These are phyloP conservation scores for Sycophila sp. DNA, from an alignment of 1,140 invertebrate species.

Conservation along the genomic window DNA sequence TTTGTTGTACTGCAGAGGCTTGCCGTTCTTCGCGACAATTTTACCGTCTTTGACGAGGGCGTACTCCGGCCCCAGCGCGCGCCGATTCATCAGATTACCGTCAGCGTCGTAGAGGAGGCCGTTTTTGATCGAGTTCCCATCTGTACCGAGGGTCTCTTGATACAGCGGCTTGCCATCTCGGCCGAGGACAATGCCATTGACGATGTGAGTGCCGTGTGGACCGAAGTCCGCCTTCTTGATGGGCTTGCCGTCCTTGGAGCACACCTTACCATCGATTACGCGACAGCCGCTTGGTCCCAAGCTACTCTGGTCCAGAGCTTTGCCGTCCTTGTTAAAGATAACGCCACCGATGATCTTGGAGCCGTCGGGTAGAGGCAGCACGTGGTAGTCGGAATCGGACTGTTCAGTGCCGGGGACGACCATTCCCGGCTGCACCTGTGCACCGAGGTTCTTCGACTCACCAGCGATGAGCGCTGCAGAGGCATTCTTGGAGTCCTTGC, in stretches of 20 bases:
- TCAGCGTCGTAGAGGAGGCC: slow-evolving; percentile 52
- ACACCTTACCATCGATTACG: slow-evolving; percentile 56
- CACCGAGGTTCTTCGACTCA: slow-evolving; percentile 41
- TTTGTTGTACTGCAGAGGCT: slow-evolving; percentile 52
- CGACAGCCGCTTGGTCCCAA: slow-evolving; percentile 53
- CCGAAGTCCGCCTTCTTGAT: slow-evolving; percentile 60
- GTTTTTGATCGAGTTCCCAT: slow-evolving; percentile 55
- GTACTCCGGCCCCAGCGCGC: slow-evolving; percentile 52
- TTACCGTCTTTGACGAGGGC: slow-evolving; percentile 56
- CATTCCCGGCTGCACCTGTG: slow-evolving; percentile 19
- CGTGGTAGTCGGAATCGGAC: slow-evolving; percentile 48
- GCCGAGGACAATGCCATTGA: slow-evolving; percentile 56
- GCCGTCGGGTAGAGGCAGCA: slow-evolving; percentile 57
- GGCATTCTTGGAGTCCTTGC: slow-evolving; percentile 47
- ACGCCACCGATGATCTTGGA: slow-evolving; percentile 53
- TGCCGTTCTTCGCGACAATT: slow-evolving; percentile 57
- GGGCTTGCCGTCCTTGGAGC: slow-evolving; percentile 54
- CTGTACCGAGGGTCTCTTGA: slow-evolving; percentile 56
- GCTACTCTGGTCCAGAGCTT: slow-evolving; percentile 54
- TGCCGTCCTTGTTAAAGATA: slow-evolving; percentile 59
- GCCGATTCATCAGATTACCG: slow-evolving; percentile 47
- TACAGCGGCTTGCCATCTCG: slow-evolving; percentile 61
- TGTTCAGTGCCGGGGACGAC: slow-evolving; percentile 37
- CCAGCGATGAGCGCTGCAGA: slow-evolving; percentile 49
- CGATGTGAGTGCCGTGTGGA: slow-evolving; percentile 53